These are phyloP conservation scores for Dynastes hyllus DNA, from an alignment of 2,888 invertebrate species.

Conservation along the genomic window DNA sequence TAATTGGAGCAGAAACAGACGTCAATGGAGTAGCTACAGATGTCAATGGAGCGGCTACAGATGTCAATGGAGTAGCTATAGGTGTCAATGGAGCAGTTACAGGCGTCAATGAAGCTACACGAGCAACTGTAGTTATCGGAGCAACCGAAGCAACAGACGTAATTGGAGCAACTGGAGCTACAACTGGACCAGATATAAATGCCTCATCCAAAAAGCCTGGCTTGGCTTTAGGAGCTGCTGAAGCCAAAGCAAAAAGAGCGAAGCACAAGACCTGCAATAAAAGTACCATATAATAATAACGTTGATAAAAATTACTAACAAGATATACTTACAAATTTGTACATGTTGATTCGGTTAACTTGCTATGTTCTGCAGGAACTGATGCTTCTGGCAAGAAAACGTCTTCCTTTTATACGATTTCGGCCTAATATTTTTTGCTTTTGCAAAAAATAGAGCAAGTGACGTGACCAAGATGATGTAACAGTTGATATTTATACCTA, in stretches of 20 bases:
- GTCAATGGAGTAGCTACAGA: neutral
- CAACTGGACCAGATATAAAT: constrained; percentile 16
- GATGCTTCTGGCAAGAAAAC: constrained; percentile 10
- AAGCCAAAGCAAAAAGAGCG: constrained; percentile 29
- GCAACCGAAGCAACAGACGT: constrained; percentile 17
- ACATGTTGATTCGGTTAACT: constrained; percentile 26
- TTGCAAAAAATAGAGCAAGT: constrained; percentile 37
- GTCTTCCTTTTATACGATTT: constrained; percentile 29
- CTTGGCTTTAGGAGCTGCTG: constrained; percentile 38
- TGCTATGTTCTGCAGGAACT: constrained; percentile 20
- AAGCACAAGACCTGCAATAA: constrained; percentile 22
- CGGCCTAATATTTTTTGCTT: constrained; percentile 5
- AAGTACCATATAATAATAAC: neutral
- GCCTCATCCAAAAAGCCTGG: constrained; percentile 16
- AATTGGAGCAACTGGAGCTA: constrained; percentile 26
- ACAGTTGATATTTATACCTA: constrained; percentile 18
- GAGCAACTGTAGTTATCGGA: constrained; percentile 23
- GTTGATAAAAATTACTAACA: neutral
- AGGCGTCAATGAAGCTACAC: neutral
- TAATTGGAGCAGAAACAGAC: constrained; percentile 3
- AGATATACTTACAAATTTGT: constrained; percentile 31
- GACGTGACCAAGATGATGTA: constrained; percentile 13
- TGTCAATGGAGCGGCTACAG: constrained; percentile 11
- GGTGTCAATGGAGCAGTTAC: constrained; percentile 13
- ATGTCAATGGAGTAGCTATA: neutral